A percentile compares a stretch with the other conserved stretches of the same genome.
Evolutionary conservation across 2,888 invertebrate species (phyloP).

Genomic region (Herminia tarsipennalis): DNA sequence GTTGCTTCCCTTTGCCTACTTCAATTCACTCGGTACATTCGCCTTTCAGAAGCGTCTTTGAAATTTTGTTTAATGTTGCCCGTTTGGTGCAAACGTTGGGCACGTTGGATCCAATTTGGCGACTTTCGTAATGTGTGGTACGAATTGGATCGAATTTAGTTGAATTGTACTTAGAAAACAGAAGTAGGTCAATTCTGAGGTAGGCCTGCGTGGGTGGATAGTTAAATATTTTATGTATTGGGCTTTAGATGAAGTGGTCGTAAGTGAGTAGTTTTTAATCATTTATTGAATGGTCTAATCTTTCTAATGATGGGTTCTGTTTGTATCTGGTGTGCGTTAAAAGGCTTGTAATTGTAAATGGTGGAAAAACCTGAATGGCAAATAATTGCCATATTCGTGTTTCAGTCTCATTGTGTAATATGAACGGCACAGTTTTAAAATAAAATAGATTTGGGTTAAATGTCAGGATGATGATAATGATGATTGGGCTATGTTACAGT

Average conservation of each 20-base stretch:
- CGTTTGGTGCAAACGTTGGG: constrained; percentile 28
- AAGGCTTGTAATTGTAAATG: no score
- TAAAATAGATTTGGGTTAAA: no score
- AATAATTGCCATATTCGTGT: no score
- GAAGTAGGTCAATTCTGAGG: constrained; percentile 10
- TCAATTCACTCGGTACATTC: constrained; percentile 47
- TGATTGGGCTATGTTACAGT: no score
- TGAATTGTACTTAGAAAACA: constrained; percentile 10
- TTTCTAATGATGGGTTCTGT: not conserved
- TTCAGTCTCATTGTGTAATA: no score
- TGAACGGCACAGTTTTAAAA: no score
- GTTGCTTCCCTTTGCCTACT: constrained; percentile 43
- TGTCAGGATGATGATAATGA: no score
- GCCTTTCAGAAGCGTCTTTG: constrained; percentile 31
- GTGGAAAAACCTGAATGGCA: no score
- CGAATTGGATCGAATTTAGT: constrained; percentile 26
- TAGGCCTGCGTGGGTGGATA: constrained; percentile 1
- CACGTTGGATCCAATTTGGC: constrained; percentile 25
- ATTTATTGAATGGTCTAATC: constrained; percentile 2
- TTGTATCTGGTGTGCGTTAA: not conserved
- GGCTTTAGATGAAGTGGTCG: constrained; percentile 4
- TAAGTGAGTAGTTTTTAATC: constrained; percentile 7
- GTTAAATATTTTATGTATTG: constrained; percentile 8
- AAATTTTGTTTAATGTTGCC: constrained; percentile 42
- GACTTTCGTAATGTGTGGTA: constrained; percentile 12